Base-by-base conservation (phyloP, 2,113 vertebrate species). In the Xyliphius kryptos region DNA sequence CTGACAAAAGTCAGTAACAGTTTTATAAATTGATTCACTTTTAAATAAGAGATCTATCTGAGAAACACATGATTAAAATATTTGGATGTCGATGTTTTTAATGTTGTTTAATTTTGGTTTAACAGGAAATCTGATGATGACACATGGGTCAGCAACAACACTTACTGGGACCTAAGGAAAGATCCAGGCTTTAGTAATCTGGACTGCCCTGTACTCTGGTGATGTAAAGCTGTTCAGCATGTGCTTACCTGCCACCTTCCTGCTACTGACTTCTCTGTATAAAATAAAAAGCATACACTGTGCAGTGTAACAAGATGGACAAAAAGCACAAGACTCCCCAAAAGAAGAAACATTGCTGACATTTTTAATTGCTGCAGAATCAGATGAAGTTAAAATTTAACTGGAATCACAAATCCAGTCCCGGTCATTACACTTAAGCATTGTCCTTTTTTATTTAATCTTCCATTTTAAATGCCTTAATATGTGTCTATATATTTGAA, bases 141-240 rank as follows among this genome's bases (percentile, higher is more conserved):
- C 20, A 87, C 87, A 10, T 98, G 95, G 95, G 85, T 95, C 75
- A 95, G 91, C 87, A 97, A 94, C 49, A 86, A 89, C 77, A 95
- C 85, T 1, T 98, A 98, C 79, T 90, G 94, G 90, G 89, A 95
- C 63, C 84, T 93, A 73, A 89, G 92, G 51, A 92, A 83, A 82
- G 89, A 95, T 14, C 86, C 85, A 53, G 92, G 89, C 47, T 97
- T 98, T 76, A 79, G 82, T 76, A 91, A 88, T 76, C 58, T 91
- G 68, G 91, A 95, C 71, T 91, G 82, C 67, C 90, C 91, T 10
- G 68, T 88, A 37, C 83, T 98, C 69, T 98, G 94, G 94, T 98
- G 85, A 97, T 81, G 60, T 63, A 67, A 67, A 62, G 20, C n/a
- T 7, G 47, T n/a, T 19, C 40, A 36, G 7, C 3, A 1, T 17